phyloP scores from a whole-genome alignment of 1,140 invertebrate genomes.

The Trachelipus rathkii region DNA sequence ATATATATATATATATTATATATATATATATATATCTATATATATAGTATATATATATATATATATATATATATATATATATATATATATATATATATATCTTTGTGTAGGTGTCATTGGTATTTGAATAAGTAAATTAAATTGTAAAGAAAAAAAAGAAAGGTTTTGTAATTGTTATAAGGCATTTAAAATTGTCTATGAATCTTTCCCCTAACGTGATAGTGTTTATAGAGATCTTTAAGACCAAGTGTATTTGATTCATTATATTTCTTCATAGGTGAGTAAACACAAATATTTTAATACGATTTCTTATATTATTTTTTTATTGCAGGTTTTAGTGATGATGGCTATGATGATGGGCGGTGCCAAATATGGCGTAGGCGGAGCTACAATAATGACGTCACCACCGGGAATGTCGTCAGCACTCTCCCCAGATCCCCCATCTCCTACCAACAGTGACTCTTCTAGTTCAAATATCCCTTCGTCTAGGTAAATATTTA shows the following conservation, averaged over 20 bases:
- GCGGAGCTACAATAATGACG: conserved; percentile 1
- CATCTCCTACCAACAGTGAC: background rate
- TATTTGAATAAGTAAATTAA: background rate
- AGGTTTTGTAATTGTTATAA: no score
- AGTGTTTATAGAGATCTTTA: no score
- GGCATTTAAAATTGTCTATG: no score
- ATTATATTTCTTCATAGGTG: no score
- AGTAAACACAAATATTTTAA: no score
- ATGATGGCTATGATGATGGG: conserved; percentile 8
- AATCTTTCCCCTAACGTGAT: no score
- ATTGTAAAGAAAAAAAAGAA: no score
- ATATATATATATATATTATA: conserved; percentile 7
- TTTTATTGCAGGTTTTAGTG: background rate
- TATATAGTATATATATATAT: conserved; percentile 15
- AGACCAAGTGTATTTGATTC: no score
- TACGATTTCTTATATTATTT: background rate
- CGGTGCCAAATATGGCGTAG: background rate
- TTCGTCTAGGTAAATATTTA: background rate
- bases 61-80: conserved; percentile 13
- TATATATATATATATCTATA: background rate
- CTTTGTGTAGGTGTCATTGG: background rate
- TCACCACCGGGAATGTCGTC: background rate
- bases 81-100: conserved; percentile 10
- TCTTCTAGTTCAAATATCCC: background rate
- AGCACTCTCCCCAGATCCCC: background rate